Base-by-base conservation (phyloP, 2,113 vertebrate species). In the Trematocara variabile region DNA sequence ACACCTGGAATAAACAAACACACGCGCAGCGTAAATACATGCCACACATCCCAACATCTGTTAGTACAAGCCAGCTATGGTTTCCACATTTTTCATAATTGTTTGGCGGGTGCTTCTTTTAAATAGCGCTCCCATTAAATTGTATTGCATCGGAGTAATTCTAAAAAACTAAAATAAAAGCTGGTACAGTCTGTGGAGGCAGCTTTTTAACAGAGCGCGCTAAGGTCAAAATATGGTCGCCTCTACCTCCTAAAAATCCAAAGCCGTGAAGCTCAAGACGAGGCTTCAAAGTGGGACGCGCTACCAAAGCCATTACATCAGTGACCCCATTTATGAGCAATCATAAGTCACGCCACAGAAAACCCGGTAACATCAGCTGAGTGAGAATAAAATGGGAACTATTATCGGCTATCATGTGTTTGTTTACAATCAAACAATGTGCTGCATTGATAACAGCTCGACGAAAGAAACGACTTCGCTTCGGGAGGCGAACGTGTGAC, bases 1-100 rank as follows among this genome's bases (percentile, higher is more conserved):
- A 99, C 2, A 97, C 96, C 99, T 99, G 80, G 39, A 86, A 78
- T 54, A 86, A 55, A 77, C 46, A 79, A 22, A 83, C 55, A 82
- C 41, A 55, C 10, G 3, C 5, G 25, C 48, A 79, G 65, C 0
- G 12, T 48, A 48, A 77, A 18, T 30, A 73, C 5, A 0, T 10
- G 41, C 8, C 1, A 44, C 4, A 52, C 25, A 50, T 30, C 22
- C 5, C 22, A 48, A 48, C 70, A 75, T 75, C 25, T 11, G 10
- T 50, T 30, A 30, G 25, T 0, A 18, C 70, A 75, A 75, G 0
- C 3, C 68, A 46, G 22, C 2, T 39, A 3, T 16, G 13, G 1
- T 70, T 70, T 0, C 68, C 68, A 48, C 14, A 6, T 3, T 2
- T 75, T 18, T 7, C 22, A 75, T 1, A n/a, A 18, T 10, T 28